Base-by-base conservation (phyloP, 2,888 invertebrate genomes). In the Ceramica pisi region DNA sequence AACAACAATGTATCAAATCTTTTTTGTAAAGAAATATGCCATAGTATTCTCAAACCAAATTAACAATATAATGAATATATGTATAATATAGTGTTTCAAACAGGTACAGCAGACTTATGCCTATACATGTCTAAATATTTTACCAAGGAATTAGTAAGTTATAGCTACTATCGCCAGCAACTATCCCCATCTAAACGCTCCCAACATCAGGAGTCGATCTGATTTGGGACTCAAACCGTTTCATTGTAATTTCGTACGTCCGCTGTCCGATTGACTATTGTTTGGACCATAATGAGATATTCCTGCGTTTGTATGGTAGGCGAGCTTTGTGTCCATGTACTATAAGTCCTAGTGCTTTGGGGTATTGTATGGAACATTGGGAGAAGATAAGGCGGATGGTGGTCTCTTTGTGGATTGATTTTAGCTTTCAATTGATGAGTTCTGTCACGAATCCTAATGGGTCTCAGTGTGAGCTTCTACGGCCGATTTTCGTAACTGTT, bases 231-330 rank as follows among this genome's bases (percentile, higher is more conserved):
- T 65, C 59, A 31, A 71, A 73, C 80, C 14, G 73, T 71, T 75
- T 79, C 82, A 80, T 85, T 86, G 88, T 88, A 86, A 87, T 90
- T 87, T 84, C 79, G 85, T 62, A 65, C 72, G 86, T 85, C 79
- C 81, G 75, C 81, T 65, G 76, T 73, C 74, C 78, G 88, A 90
- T 90, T 90, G 88, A 81, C 72, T 84, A 89, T 90, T 90, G 89
- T 89, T 89, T 87, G 76, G 31, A 63, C 66, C 44, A 75, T 88
- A 90, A 90, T 89, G 88, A 88, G 90, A 83, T 87, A 83, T 72
- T 69, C 60, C 51, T 46, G 66, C 73, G 81, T 83, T 83, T 85
- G 84, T 85, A 69, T 67, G 59, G 71, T 46, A 44, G 31, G 44
- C 41, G 12, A 57, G 64, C 61, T 72, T 70, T 56, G 60, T 67